Evolutionary conservation across 2,888 invertebrate species (phyloP).

Genomic region (Eristalis pertinax): DNA sequence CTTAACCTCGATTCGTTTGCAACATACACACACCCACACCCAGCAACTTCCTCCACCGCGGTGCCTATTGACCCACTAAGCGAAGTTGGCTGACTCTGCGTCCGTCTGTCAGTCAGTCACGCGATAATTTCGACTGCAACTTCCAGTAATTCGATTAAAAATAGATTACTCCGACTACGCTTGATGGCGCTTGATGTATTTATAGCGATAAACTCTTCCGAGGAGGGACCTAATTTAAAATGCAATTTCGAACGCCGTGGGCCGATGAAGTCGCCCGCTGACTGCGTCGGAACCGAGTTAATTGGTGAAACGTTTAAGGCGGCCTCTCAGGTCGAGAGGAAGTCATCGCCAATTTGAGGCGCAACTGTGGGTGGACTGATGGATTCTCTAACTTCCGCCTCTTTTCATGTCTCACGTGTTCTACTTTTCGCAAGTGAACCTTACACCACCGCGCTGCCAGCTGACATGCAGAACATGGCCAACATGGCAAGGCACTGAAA

Average conservation of each 20-base stretch:
- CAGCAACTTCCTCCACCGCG: constrained; percentile 49
- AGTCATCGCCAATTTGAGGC: not conserved
- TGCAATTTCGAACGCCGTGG: constrained; percentile 54
- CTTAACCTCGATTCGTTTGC: constrained; percentile 57
- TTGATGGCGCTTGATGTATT: constrained; percentile 46
- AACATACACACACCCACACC: constrained; percentile 46
- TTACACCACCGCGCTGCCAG: not conserved
- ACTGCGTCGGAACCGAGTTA: constrained; percentile 35
- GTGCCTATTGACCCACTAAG: constrained; percentile 58
- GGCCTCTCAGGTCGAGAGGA: constrained; percentile 9
- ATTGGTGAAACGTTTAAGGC: constrained; percentile 6
- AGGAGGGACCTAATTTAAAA: constrained; percentile 53
- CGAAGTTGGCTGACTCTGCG: constrained; percentile 29
- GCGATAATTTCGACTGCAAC: constrained; percentile 64
- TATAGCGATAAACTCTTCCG: constrained; percentile 34
- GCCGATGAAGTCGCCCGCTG: constrained; percentile 22
- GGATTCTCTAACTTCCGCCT: not conserved
- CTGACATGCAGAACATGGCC: constrained; percentile 14
- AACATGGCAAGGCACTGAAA: constrained; percentile 13
- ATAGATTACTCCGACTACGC: constrained; percentile 62
- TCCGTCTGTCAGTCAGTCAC: constrained; percentile 49
- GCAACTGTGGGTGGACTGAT: not conserved
- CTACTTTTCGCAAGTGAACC: constrained; percentile 21
- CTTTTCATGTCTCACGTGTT: constrained; percentile 8
- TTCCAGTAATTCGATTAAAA: constrained; percentile 66